Evolutionary conservation across 1,140 invertebrate species (phyloP).

Genomic region (Zeugodacus cucurbitae): DNA sequence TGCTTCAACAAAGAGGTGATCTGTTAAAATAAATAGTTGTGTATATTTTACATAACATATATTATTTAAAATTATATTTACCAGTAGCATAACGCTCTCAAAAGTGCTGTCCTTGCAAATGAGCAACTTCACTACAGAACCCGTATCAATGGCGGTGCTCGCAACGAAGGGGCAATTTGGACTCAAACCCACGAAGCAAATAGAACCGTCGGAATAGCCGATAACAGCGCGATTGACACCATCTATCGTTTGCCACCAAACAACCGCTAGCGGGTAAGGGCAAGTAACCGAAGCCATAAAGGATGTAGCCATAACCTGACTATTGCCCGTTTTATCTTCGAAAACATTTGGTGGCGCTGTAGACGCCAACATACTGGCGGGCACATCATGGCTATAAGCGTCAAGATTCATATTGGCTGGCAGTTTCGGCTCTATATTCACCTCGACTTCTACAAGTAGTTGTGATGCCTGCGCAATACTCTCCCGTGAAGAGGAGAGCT

Average conservation of each 20-base stretch:
- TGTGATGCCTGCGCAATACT: not conserved
- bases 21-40: conserved; percentile 61
- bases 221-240: conserved; percentile 72
- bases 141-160: conserved; percentile 71
- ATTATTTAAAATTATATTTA: conserved; percentile 55
- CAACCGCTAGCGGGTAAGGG: conserved; percentile 70
- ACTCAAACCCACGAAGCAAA: conserved; percentile 77
- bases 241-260: conserved; percentile 79
- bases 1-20: conserved; percentile 74
- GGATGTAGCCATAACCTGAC: conserved; percentile 59
- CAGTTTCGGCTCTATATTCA: conserved; percentile 13
- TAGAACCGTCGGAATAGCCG: conserved; percentile 77
- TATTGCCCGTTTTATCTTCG: conserved; percentile 72
- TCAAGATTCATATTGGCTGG: conserved; percentile 38
- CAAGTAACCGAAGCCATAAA: conserved; percentile 69
- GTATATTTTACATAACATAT: conserved; percentile 45
- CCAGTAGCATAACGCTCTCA: conserved; percentile 75
- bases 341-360: conserved; percentile 39
- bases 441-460: conserved; percentile 8
- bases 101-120: conserved; percentile 77
- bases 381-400: conserved; percentile 54
- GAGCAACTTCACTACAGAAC: conserved; percentile 71
- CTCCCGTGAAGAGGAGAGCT: not conserved
- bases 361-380: conserved; percentile 55
- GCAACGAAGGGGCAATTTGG: conserved; percentile 74